phyloP scores from a whole-genome alignment of 2,888 invertebrate genomes.

The Ectemnius continuus region DNA sequence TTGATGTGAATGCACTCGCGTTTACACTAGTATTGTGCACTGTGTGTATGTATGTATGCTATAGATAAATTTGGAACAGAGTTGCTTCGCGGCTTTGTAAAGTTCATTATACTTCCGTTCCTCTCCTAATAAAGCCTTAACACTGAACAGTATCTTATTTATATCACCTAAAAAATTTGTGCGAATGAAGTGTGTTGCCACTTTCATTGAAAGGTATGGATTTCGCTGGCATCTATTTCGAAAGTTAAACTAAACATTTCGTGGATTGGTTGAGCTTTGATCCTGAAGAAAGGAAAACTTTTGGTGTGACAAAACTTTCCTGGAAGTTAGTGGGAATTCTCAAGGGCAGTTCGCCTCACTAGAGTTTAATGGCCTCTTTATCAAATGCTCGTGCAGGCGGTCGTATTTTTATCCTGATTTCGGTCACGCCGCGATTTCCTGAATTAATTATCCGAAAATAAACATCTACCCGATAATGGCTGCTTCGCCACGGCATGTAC shows the following conservation, averaged over 20 bases:
- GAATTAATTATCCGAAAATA: slow-evolving; percentile 67
- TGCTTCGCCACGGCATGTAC: slow-evolving; percentile 42
- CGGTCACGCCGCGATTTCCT: slow-evolving; percentile 54
- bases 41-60: not conserved
- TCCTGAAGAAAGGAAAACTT: not conserved
- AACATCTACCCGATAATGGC: slow-evolving; percentile 48
- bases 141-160: not conserved
- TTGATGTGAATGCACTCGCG: slow-evolving; percentile 1
- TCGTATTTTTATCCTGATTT: slow-evolving; percentile 68
- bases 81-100: not conserved
- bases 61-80: slow-evolving; percentile 1
- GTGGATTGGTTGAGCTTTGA: not conserved
- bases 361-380: slow-evolving; percentile 54
- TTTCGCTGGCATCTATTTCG: not conserved
- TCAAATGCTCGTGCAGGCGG: slow-evolving; percentile 38
- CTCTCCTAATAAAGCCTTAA: not conserved
- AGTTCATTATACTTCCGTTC: not conserved
- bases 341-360: not conserved
- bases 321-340: slow-evolving; percentile 2
- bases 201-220: not conserved
- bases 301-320: not conserved
- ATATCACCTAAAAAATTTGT: not conserved
- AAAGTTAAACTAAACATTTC: not conserved
- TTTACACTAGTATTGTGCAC: not conserved
- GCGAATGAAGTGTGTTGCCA: not conserved